Percentiles rank a stretch among this genome's conserved stretches.
Conservation (phyloP, 2,888 invertebrate genomes). For the Chaitophorus viminalis region DNA sequence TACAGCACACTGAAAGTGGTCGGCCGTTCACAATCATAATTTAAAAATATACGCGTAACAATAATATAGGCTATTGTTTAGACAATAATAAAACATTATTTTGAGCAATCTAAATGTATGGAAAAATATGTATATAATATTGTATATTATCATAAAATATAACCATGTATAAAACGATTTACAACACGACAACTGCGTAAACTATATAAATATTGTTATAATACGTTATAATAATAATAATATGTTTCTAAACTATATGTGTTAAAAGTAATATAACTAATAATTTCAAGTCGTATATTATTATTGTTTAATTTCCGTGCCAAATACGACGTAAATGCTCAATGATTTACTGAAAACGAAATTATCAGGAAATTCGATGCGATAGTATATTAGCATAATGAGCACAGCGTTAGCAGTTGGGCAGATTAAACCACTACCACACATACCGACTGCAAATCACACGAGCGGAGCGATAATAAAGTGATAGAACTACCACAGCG, state of each 20-base stretch:
- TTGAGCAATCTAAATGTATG: conserved; percentile 24
- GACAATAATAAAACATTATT: conserved; percentile 36
- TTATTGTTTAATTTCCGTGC: not conserved
- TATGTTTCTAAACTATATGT: too few relatives aligned
- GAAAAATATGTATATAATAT: not conserved
- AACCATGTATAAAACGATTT: not conserved
- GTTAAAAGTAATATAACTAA: too few relatives aligned
- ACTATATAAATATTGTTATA: not conserved
- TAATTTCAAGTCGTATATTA: too few relatives aligned
- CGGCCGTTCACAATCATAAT: conserved; percentile 31
- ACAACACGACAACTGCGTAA: not conserved
- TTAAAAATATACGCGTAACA: conserved; percentile 36
- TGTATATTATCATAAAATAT: not conserved
- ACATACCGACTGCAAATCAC: too few relatives aligned
- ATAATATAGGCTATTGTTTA: conserved; percentile 50
- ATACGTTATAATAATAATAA: too few relatives aligned
- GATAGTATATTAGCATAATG: not conserved
- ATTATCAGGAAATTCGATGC: not conserved
- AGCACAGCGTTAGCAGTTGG: not conserved
- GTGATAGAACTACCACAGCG: not conserved
- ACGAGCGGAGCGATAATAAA: not conserved
- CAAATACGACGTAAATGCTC: not conserved
- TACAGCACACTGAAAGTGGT: conserved; percentile 41
- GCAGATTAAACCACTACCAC: conserved; percentile 18
- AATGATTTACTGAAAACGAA: not conserved